Base-by-base conservation (phyloP, 2,888 invertebrate genomes). In the Nomada fucata region DNA sequence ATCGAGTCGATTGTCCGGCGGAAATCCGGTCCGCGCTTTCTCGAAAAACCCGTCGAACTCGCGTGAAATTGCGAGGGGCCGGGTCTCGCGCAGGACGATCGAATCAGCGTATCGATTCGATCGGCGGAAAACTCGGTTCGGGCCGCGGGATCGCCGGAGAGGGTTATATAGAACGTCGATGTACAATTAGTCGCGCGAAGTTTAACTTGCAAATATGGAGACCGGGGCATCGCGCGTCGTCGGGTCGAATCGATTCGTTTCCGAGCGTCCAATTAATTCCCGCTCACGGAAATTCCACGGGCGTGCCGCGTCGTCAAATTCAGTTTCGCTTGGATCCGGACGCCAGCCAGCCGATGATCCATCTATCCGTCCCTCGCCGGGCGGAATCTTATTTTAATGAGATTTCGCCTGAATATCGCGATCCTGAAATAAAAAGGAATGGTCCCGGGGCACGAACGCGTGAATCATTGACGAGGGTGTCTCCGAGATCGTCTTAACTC, bases 191-290 rank as follows among this genome's bases (percentile, higher is more conserved):
- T 61, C 50, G 61, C 36, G 76, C 57, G 70, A 77, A 72, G 70
- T 79, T 83, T 83, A 83, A 83, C 83, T 83, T 83, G 79, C 83
- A 83, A 83, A 83, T 83, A 71, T 72, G 57, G 72, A 47, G 59
- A 67, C 70, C 29, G n/a, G 53, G 36, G 42, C 13, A 44, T 44
- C 44, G 42, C 20, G n/a, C 61, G 23, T 42, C 55, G 52, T 15
- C 18, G 60, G 68, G 44, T 70, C 71, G 63, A 67, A 83, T 76
- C 84, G 76, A 84, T 77, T 84, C 84, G 84, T 84, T 84, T 83
- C 84, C 84, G 69, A 53, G 61, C 74, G 76, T 84, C 83, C 84
- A 84, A 84, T 84, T 84, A 84, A 80, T 84, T 80, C 77, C 55
- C 72, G 80, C 75, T 80, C 83, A 72, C 74, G 80, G 84, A 84